Conservation (phyloP, 2,888 invertebrate genomes). For the Netelia melanura region DNA sequence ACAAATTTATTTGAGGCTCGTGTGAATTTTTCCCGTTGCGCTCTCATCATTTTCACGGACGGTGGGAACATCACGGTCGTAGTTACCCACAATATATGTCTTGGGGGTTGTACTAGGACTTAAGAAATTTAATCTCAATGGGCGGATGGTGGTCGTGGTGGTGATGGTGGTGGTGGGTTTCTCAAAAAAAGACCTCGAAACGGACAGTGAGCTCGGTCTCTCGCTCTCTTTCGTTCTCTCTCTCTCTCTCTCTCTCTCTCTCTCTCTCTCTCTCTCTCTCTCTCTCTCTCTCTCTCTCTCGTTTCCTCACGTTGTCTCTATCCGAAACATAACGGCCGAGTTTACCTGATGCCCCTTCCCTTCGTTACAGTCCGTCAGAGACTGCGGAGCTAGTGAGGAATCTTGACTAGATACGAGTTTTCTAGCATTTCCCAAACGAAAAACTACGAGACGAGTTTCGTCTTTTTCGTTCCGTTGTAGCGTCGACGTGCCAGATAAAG, state of each 20-base stretch:
- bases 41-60: slow-evolving; percentile 35
- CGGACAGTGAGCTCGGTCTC: not conserved
- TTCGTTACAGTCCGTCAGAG: not conserved
- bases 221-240: not conserved
- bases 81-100: slow-evolving; percentile 23
- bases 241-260: not conserved
- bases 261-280: not conserved
- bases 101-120: slow-evolving; percentile 21
- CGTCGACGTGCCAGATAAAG: not conserved
- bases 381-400: not conserved
- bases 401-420: slow-evolving; percentile 16
- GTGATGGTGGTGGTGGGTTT: slow-evolving; percentile 5
- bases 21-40: slow-evolving; percentile 21
- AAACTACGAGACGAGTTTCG: slow-evolving; percentile 15
- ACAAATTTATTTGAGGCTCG: slow-evolving; percentile 36
- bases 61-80: slow-evolving; percentile 36
- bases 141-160: not conserved
- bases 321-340: too few species aligned
- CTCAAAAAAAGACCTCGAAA: slow-evolving; percentile 19
- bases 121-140: slow-evolving; percentile 43
- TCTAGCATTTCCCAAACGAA: slow-evolving; percentile 20
- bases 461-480: slow-evolving; percentile 4
- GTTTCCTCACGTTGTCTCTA: not conserved
- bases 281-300: not conserved
- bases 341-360: not conserved